A percentile compares a stretch with the other conserved stretches of the same genome.
Conservation (phyloP, 2,888 invertebrate genomes). For the Agrochola lota region DNA sequence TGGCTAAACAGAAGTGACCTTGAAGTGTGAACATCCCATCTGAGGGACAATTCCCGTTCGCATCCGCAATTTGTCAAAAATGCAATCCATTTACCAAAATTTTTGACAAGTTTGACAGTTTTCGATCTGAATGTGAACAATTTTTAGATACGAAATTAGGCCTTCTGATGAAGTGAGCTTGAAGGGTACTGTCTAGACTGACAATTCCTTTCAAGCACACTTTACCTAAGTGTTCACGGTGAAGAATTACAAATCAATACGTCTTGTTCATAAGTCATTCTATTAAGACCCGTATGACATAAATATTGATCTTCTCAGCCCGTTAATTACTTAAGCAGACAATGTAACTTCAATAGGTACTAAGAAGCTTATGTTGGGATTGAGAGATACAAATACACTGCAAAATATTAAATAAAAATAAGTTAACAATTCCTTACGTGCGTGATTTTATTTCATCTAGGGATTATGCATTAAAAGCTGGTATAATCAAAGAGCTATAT, state of each 20-base stretch:
- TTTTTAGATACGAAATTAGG: too few species aligned
- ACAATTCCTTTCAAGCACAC: background rate
- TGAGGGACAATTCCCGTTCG: background rate
- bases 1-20: background rate
- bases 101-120: too few species aligned
- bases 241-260: background rate
- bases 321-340: conserved; percentile 11
- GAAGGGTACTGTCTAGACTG: background rate
- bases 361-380: conserved; percentile 14
- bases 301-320: background rate
- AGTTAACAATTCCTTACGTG: background rate
- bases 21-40: background rate
- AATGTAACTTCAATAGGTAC: conserved; percentile 3
- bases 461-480: background rate
- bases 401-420: background rate
- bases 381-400: background rate
- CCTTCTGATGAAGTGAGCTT: background rate
- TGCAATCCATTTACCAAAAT: too few species aligned
- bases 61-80: too few species aligned
- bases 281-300: background rate
- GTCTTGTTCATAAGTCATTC: background rate
- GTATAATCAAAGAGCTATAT: background rate
- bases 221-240: background rate
- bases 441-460: background rate
- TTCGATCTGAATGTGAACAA: too few species aligned